Conservation (phyloP, 2,113 vertebrate genomes). For the Myocastor coypus region DNA sequence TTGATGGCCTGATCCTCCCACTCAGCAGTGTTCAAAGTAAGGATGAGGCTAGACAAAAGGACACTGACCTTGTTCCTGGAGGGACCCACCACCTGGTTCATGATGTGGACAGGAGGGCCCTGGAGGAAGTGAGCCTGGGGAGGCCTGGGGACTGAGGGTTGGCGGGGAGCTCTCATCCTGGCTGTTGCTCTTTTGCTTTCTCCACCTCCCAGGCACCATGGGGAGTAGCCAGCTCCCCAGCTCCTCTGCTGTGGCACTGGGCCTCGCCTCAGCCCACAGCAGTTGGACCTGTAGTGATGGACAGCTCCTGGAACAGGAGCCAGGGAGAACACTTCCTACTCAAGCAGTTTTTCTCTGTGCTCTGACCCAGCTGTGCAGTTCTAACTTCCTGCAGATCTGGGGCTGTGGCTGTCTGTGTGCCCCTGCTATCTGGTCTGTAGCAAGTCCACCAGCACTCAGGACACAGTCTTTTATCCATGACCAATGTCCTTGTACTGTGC, state of each 20-base stretch:
- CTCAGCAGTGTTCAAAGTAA: background rate
- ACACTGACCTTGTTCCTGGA: background rate
- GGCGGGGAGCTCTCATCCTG: accelerated
- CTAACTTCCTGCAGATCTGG: background rate
- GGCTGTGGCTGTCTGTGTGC: background rate
- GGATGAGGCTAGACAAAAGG: background rate
- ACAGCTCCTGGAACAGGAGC: background rate
- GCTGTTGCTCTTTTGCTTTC: background rate
- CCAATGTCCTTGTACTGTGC: background rate
- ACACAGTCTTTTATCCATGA: background rate
- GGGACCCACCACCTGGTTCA: background rate
- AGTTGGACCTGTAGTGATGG: background rate
- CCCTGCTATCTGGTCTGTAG: background rate
- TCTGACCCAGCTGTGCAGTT: background rate
- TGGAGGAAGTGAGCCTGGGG: background rate
- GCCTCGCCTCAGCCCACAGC: background rate
- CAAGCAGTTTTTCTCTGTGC: background rate
- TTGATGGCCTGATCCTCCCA: background rate
- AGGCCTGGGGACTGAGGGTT: background rate
- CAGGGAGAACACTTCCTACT: background rate
- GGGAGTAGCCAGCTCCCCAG: background rate
- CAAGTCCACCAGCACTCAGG: background rate
- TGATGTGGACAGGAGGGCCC: background rate
- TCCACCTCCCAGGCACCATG: background rate
- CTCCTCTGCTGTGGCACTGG: background rate